Conservation (phyloP, 2,113 vertebrate species). For the Oreocharis arfaki region DNA sequence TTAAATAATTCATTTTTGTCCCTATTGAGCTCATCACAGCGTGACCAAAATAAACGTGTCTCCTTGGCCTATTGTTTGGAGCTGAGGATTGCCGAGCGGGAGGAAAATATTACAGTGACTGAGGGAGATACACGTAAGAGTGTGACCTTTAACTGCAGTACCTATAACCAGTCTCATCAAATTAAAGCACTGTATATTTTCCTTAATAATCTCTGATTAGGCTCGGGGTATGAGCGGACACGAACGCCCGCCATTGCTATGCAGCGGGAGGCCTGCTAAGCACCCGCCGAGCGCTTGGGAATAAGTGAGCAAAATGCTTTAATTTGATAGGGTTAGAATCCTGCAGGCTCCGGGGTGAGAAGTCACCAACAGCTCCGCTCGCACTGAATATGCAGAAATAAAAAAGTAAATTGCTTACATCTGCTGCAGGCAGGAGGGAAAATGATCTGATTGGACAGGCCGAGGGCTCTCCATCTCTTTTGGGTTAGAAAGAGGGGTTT, state of each 20-base stretch:
- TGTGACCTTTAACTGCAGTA: conserved; percentile 96
- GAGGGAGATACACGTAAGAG: conserved; percentile 91
- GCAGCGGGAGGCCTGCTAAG: conserved; percentile 96
- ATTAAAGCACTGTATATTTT: conserved; percentile 99
- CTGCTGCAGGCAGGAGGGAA: conserved; percentile 92
- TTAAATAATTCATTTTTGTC: conserved; percentile 80
- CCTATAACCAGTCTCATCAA: conserved; percentile 99
- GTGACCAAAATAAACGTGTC: conserved; percentile 83
- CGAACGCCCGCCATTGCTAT: conserved; percentile 94
- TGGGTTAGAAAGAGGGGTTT: conserved; percentile 82
- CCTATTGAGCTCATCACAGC: conserved; percentile 71
- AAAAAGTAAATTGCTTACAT: conserved; percentile 99
- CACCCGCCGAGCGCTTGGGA: conserved; percentile 92
- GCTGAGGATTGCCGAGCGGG: conserved; percentile 72
- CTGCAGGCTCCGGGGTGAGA: conserved; percentile 95
- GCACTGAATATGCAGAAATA: conserved; percentile 99
- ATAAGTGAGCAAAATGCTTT: conserved; percentile 99
- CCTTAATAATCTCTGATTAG: conserved; percentile 99
- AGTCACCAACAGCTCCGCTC: conserved; percentile 94
- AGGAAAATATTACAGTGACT: conserved; percentile 76
- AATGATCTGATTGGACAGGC: conserved; percentile 93
- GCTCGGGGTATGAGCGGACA: conserved; percentile 92
- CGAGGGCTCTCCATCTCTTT: conserved; percentile 89
- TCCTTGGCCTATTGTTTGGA: conserved; percentile 93
- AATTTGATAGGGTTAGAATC: conserved; percentile 99